Evolutionary conservation across 2,888 invertebrate genomes (phyloP).

Genomic region (Saturnia pavonia): DNA sequence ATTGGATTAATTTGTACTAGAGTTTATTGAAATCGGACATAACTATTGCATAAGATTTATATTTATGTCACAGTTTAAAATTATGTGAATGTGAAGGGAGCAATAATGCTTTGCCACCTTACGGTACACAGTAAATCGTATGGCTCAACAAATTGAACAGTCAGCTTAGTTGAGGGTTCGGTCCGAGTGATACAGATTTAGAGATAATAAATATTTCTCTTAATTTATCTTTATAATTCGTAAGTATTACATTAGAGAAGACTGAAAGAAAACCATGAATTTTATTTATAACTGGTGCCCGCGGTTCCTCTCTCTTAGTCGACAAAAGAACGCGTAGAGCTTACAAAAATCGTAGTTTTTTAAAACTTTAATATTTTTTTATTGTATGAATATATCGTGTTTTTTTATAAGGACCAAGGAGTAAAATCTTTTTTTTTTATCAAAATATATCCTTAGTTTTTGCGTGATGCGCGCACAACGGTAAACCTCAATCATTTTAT

Average conservation of each 20-base stretch:
- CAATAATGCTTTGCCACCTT: conserved; percentile 24
- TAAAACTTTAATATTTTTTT: too few species aligned
- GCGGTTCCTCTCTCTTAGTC: too few species aligned
- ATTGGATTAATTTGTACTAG: neutral
- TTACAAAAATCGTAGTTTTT: too few species aligned
- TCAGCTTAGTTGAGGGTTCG: conserved; percentile 16
- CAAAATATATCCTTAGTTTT: too few species aligned
- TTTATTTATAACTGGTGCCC: too few species aligned
- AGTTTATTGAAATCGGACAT: neutral
- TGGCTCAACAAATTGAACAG: conserved; percentile 40
- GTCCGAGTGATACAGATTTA: conserved; percentile 21
- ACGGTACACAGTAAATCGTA: conserved; percentile 35
- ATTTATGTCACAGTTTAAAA: conserved; percentile 13
- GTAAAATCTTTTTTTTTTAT: too few species aligned
- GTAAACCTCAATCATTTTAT: too few species aligned
- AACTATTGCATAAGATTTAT: neutral
- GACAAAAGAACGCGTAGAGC: too few species aligned
- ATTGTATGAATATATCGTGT: too few species aligned
- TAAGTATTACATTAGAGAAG: neutral
- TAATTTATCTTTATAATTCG: neutral
- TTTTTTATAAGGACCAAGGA: too few species aligned
- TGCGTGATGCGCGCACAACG: too few species aligned
- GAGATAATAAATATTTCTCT: neutral
- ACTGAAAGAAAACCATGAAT: neutral
- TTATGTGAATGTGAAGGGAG: conserved; percentile 24